Base-by-base conservation (phyloP, 2,888 invertebrate species). In the Eristalis tenax region DNA sequence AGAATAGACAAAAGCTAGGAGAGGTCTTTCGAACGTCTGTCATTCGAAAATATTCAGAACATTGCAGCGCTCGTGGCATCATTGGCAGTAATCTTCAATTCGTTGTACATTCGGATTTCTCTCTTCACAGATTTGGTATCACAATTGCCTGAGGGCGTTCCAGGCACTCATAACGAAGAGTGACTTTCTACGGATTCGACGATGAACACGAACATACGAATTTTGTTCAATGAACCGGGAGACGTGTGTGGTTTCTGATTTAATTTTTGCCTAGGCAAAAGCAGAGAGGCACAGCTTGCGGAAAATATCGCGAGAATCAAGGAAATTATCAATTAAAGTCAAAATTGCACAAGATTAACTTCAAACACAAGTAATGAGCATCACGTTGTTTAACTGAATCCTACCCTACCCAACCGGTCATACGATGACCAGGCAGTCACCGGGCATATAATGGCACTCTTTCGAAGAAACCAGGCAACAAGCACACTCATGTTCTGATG, bases 381-480 rank as follows among this genome's bases (percentile, higher is more conserved):
- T 2, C 15, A n/a, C 13, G 38, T 40, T 40, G 38, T 43, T 15
- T 15, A 50, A n/a, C 18, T 18, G 18, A 50, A 50, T 50, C 50
- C 18, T 1, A 50, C 18, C 50, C 18, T 1, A 50, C 18, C 50
- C 18, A 50, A 50, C 50, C 50, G 50, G 50, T 50, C 50, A 18
- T 6, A 18, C 18, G 18, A 50, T 50, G 50, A 18, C 18, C 50
- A 50, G 50, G 1, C 50, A 8, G 18, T 18, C 18, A n/a, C n/a
- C n/a, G n/a, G n/a, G n/a, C n/a, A n/a, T 18, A 50, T 18, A 50
- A 50, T 50, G 50, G 8, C 8, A 8, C 6, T 18, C 50, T 50
- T 18, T 18, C 18, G 28, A 70, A 32, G 28, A 64, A 23, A 18
- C 59, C 35, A 71, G 40, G 40, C 80, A 85, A 89, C 85, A 84